Percentiles rank a stretch among this genome's conserved stretches.
Conservation (phyloP, 53 echinoderm and acorn worm species). For the Echinometra lucunter region DNA sequence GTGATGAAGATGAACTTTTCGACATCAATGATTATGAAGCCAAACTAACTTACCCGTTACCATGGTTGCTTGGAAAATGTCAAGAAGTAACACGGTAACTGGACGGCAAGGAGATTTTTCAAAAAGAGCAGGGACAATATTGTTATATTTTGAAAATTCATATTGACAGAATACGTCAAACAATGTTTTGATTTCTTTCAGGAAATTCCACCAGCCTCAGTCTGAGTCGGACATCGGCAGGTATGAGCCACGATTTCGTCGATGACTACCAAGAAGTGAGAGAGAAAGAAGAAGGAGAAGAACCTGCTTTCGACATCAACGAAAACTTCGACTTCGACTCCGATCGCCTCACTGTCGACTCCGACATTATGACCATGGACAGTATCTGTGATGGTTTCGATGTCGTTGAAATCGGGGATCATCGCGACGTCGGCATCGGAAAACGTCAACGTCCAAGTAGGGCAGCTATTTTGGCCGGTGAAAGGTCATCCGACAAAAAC, state of each 20-base stretch:
- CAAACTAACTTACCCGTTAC: too few relatives aligned
- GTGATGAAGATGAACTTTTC: too few relatives aligned
- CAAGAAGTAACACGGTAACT: too few relatives aligned
- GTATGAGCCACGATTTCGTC: constrained; percentile 13
- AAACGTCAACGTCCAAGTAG: constrained; percentile 54
- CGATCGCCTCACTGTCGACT: constrained; percentile 48
- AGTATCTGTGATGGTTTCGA: constrained; percentile 64
- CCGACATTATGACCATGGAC: constrained; percentile 68
- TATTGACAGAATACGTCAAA: neutral
- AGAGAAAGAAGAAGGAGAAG: neutral
- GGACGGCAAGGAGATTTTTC: too few relatives aligned
- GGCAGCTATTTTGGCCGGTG: constrained; percentile 29
- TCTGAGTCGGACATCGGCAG: constrained; percentile 13
- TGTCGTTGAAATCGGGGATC: constrained; percentile 53
- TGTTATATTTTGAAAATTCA: neutral
- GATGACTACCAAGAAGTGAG: neutral
- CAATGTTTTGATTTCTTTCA: neutral
- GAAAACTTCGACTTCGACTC: constrained; percentile 72
- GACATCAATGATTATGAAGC: too few relatives aligned
- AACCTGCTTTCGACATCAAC: constrained; percentile 63
- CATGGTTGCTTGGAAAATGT: too few relatives aligned
- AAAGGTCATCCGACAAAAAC: neutral
- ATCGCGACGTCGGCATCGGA: constrained; percentile 45
- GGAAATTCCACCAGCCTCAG: constrained; percentile 24
- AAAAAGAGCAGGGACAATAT: too few relatives aligned